These are phyloP conservation scores for Manduca sexta DNA, from an alignment of 1,140 invertebrate species.

Conservation along the genomic window DNA sequence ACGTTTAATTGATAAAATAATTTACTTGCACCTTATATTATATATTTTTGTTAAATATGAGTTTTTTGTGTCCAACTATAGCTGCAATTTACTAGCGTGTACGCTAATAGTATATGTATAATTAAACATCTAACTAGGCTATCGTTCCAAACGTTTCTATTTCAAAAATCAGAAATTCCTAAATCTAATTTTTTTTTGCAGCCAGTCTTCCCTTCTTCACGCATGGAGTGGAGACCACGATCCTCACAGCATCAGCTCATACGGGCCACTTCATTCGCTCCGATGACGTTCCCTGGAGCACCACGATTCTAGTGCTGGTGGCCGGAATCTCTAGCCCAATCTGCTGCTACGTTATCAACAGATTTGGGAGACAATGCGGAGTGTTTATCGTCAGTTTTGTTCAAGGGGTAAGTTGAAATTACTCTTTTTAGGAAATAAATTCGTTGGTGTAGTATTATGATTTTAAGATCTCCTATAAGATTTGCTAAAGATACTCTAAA, in stretches of 20 bases:
- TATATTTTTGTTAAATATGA: no score
- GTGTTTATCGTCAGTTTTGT: constrained; percentile 43
- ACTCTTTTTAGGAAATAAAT: not conserved
- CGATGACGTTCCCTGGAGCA: constrained; percentile 37
- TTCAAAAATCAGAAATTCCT: no score
- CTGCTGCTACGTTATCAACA: constrained; percentile 33
- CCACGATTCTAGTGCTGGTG: constrained; percentile 27
- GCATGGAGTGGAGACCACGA: constrained; percentile 41
- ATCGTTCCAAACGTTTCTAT: no score
- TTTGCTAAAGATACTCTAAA: no score
- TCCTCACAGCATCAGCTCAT: constrained; percentile 34
- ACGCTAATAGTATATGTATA: no score
- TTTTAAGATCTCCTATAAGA: no score
- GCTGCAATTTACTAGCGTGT: no score
- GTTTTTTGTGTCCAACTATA: no score
- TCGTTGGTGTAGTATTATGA: no score
- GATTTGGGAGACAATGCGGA: constrained; percentile 40
- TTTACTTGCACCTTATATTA: no score
- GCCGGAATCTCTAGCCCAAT: constrained; percentile 25
- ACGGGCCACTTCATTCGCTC: constrained; percentile 29
- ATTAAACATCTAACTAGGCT: no score
- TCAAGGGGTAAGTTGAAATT: constrained; percentile 54
- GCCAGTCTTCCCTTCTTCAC: constrained; percentile 48
- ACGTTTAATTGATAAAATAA: not conserved
- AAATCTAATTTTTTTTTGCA: constrained; percentile 20